Evolutionary conservation across 2,113 vertebrate species (phyloP).

Genomic region (Limanda limanda): DNA sequence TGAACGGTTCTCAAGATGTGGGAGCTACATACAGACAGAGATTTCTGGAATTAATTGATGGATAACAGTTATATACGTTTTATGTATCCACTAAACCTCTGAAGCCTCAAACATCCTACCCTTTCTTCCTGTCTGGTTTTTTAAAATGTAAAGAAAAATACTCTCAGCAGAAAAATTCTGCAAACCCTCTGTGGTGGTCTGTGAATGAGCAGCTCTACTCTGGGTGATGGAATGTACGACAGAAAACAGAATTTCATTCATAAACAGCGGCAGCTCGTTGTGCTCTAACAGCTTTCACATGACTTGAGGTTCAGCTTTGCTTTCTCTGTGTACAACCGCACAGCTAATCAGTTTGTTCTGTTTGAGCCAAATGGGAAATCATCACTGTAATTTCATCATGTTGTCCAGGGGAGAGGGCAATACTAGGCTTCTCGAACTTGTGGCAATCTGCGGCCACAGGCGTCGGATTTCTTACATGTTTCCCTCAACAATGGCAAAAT

Average conservation of each 20-base stretch:
- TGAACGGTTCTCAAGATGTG: too few species aligned
- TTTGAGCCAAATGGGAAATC: constrained; percentile 12
- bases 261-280: constrained; percentile 8
- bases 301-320: constrained; percentile 27
- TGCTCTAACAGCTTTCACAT: constrained; percentile 38
- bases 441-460: neutral
- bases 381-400: constrained; percentile 12
- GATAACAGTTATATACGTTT: too few species aligned
- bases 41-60: too few species aligned
- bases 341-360: constrained; percentile 30
- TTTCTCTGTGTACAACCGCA: constrained; percentile 1
- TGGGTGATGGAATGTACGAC: constrained; percentile 5
- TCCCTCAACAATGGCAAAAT: neutral
- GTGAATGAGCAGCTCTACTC: constrained; percentile 2
- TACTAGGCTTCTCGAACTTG: neutral
- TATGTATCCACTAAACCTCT: neutral
- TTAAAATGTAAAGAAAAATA: neutral
- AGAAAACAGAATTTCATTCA: constrained; percentile 56
- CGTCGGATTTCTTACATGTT: neutral
- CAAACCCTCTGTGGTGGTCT: neutral
- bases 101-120: too few species aligned
- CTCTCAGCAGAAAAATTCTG: too few species aligned
- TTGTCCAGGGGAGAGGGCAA: constrained; percentile 1
- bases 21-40: too few species aligned
- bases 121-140: neutral